Percentiles rank a stretch among this genome's conserved stretches.
Evolutionary conservation across 2,888 invertebrate species (phyloP).

Genomic region (Seira sanloemensis): DNA sequence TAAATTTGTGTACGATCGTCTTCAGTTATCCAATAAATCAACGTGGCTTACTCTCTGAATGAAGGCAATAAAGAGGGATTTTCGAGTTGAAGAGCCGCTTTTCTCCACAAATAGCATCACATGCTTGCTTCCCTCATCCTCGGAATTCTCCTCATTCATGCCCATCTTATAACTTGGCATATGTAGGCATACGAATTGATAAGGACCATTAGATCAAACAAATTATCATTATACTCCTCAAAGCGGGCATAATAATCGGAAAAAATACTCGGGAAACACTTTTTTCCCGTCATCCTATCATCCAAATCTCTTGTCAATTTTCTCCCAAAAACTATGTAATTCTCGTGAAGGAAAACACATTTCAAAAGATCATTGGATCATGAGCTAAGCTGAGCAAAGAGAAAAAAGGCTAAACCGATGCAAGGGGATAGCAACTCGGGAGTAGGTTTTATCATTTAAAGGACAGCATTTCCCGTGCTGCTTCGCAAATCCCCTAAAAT

Average conservation of each 20-base stretch:
- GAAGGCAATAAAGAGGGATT: conserved; percentile 27
- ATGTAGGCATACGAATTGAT: too few relatives aligned
- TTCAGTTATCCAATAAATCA: conserved; percentile 53
- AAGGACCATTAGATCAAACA: conserved; percentile 27
- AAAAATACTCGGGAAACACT: too few relatives aligned
- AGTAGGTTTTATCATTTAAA: too few relatives aligned
- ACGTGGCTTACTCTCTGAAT: conserved; percentile 32
- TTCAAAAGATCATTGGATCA: conserved; percentile 24
- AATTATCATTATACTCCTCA: conserved; percentile 27
- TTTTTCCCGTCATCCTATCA: conserved; percentile 26
- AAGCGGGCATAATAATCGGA: not conserved
- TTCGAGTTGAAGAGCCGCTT: not conserved
- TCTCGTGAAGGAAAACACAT: conserved; percentile 15
- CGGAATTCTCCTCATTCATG: not conserved
- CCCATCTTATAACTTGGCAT: not conserved
- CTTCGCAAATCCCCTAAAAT: conserved; percentile 47
- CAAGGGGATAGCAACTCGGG: too few relatives aligned
- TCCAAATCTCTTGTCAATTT: conserved; percentile 28
- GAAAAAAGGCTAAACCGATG: not conserved
- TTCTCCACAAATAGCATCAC: not conserved
- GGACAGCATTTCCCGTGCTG: not conserved
- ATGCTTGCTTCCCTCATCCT: not conserved
- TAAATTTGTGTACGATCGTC: too few relatives aligned
- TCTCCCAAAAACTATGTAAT: not conserved
- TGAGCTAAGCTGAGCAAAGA: not conserved